Base-by-base conservation (phyloP, 2,888 invertebrate genomes). In the Ormyrus pomaceus region DNA sequence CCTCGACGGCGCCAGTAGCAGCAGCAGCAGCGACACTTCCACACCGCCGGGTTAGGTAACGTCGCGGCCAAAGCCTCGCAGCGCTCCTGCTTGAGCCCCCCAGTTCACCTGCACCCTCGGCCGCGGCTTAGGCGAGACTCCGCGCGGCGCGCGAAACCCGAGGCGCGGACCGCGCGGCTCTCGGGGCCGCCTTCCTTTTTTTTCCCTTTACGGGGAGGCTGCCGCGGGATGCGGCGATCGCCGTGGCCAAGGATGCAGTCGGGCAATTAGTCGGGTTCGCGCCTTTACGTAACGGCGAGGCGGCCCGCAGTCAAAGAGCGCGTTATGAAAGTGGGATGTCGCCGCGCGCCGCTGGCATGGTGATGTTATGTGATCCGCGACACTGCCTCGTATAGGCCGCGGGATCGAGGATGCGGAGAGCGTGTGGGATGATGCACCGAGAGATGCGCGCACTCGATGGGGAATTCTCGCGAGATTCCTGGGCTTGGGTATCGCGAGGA, bases 71-170 rank as follows among this genome's bases (percentile, higher is more conserved):
- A 34, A 34, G 34, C 34, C 34, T 34, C 4, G 3, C 0, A 4
- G 34, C 4, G 34, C 34, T 34, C 34, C 34, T 2, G 34, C 34
- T 3, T 4, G 34, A 34, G 34, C 34, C 50, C 59, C 13, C 6
- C 3, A 59, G 19, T 7, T 34, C 34, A 59, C n/a, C 10, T 19
- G 34, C 7, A 50, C 2, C 10, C 64, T 11, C 6, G 11, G 34
- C 59, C 5, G 59, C 34, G 10, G 13, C 6, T 19, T 5, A 13
- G 45, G 10, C n/a, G 0, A 8, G 50, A 62, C 65, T 65, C 10
- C 48, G 6, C 48, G 6, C 64, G 46, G 56, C 65, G 66, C 46
- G 5, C 34, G 74, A 74, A 74, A 74, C 56, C 74, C 74, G 74
- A 74, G 65, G 66, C 65, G 74, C 74, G 51, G 5, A 19, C 19